phyloP scores from a whole-genome alignment of 2,113 vertebrate genomes.

The Rhagologus leucostigma region DNA sequence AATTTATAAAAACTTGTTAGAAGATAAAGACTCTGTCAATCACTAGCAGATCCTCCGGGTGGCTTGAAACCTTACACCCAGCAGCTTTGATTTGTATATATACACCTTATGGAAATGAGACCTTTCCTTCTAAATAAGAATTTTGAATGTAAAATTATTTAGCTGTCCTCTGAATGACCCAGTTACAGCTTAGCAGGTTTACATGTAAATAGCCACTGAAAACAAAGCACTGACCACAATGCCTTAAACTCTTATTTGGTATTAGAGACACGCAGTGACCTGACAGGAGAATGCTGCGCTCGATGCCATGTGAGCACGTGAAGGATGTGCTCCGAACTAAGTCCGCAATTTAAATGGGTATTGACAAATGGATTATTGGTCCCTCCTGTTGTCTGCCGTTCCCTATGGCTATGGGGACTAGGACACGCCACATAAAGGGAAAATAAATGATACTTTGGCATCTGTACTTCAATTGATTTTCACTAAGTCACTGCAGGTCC shows the following conservation, averaged over 20 bases:
- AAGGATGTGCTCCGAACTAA: neutral
- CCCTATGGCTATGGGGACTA: neutral
- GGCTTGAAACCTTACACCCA: neutral
- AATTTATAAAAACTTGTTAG: neutral
- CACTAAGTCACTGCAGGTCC: neutral
- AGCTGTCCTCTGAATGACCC: neutral
- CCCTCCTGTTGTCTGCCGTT: neutral
- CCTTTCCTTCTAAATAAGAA: neutral
- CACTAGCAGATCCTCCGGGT: neutral
- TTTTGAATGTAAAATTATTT: neutral
- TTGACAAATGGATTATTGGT: neutral
- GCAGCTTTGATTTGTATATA: neutral
- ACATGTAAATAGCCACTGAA: neutral
- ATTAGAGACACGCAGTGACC: neutral
- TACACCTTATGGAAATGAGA: neutral
- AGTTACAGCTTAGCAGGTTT: neutral
- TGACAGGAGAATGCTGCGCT: neutral
- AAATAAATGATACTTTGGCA: neutral
- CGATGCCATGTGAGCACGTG: neutral
- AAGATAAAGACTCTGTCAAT: conserved; percentile 6
- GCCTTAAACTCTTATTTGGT: neutral
- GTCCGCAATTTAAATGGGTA: neutral
- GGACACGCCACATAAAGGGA: neutral
- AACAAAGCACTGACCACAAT: neutral
- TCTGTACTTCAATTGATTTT: neutral